Evolutionary conservation across 2,888 invertebrate genomes (phyloP).

Genomic region (Philonicus albiceps): DNA sequence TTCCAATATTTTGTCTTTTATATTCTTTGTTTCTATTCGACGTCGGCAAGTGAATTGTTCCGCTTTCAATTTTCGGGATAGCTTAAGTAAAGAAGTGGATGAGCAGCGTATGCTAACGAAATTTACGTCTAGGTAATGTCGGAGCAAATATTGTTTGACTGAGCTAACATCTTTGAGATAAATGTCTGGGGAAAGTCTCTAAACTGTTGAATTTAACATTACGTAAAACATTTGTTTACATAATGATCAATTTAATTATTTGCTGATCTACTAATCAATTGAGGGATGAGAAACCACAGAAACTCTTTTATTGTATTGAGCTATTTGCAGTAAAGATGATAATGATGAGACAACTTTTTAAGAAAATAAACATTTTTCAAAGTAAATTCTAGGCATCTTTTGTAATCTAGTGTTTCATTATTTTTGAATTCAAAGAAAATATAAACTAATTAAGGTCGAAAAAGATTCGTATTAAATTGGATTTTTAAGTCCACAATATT

Average conservation of each 20-base stretch:
- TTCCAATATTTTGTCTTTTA: neutral
- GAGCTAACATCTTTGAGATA: neutral
- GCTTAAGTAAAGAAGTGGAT: neutral
- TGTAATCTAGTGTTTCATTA: too few species aligned
- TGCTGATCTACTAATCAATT: neutral
- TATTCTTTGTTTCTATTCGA: neutral
- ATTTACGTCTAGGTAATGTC: neutral
- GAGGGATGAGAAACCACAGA: neutral
- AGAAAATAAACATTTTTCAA: too few species aligned
- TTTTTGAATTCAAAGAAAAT: too few species aligned
- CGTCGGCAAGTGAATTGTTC: neutral
- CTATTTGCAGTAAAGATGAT: too few species aligned
- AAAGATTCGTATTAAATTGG: too few species aligned
- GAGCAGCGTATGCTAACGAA: neutral
- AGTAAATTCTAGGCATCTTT: too few species aligned
- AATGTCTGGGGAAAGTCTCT: neutral
- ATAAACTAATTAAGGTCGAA: too few species aligned
- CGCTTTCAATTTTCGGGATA: neutral
- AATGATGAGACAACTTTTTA: too few species aligned
- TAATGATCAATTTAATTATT: neutral
- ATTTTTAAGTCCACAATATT: too few species aligned
- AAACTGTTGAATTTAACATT: neutral
- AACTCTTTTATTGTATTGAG: too few species aligned
- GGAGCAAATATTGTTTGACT: neutral
- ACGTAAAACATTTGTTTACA: neutral